These are phyloP conservation scores for Linnaemya tessellans DNA, from an alignment of 2,888 invertebrate genomes.

Conservation along the genomic window DNA sequence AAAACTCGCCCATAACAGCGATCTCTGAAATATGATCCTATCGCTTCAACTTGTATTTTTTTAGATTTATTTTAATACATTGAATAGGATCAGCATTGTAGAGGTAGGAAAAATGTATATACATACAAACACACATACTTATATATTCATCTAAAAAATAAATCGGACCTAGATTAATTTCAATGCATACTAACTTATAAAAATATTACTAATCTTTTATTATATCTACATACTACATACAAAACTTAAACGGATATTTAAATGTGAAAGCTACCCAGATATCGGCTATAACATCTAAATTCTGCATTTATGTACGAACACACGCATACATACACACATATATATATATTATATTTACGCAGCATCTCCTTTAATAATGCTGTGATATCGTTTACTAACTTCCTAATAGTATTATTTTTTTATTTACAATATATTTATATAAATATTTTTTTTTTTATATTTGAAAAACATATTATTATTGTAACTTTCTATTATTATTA, in stretches of 20 bases:
- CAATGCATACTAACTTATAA: background rate
- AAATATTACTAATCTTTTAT: background rate
- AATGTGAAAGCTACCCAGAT: constrained; percentile 24
- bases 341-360: background rate
- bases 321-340: constrained; percentile 9
- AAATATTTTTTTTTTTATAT: background rate
- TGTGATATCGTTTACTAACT: background rate
- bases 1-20: too few species aligned
- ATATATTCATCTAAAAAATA: too few species aligned
- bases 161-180: too few species aligned
- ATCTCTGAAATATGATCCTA: too few species aligned
- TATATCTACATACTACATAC: constrained; percentile 18
- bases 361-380: background rate
- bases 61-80: too few species aligned
- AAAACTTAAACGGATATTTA: background rate
- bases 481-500: background rate
- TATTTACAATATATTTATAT: background rate
- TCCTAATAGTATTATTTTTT: background rate
- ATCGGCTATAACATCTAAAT: constrained; percentile 1
- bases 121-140: too few species aligned
- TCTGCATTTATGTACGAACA: constrained; percentile 15
- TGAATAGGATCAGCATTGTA: too few species aligned
- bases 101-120: too few species aligned
- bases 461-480: background rate
- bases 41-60: too few species aligned